Conservation (phyloP, 1,140 invertebrate species). For the Antheraea pernyi region DNA sequence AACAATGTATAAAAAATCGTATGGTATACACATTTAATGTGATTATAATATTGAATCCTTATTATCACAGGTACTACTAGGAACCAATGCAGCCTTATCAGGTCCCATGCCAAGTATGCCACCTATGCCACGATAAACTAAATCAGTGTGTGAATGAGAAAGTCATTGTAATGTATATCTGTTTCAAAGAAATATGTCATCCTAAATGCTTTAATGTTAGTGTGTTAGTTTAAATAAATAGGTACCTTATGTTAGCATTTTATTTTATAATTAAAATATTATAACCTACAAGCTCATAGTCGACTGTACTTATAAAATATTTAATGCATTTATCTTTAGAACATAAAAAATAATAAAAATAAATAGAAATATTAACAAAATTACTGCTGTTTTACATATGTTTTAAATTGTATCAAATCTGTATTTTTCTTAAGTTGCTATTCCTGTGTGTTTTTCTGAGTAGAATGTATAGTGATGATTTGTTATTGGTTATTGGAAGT, state of each 20-base stretch:
- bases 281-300: not conserved
- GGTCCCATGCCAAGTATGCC: conserved; percentile 76
- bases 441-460: not conserved
- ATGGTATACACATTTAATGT: too few relatives aligned
- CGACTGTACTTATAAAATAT: conserved; percentile 10
- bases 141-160: not conserved
- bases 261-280: conserved; percentile 7
- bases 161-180: conserved; percentile 8
- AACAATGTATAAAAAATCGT: too few relatives aligned
- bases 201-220: conserved; percentile 50
- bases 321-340: conserved; percentile 4
- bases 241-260: conserved; percentile 27
- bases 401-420: not conserved
- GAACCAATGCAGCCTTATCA: conserved; percentile 77
- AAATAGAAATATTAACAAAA: too few relatives aligned
- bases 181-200: conserved; percentile 15
- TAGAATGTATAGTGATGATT: not conserved
- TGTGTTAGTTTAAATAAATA: conserved; percentile 48
- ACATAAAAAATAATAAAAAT: not conserved
- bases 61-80: conserved; percentile 74
- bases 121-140: conserved; percentile 77
- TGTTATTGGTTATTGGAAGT: not conserved
- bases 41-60: not conserved
- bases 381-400: not conserved
- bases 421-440: not conserved